These are phyloP conservation scores for Anorthoa munda DNA, from an alignment of 2,888 invertebrate species.

Conservation along the genomic window DNA sequence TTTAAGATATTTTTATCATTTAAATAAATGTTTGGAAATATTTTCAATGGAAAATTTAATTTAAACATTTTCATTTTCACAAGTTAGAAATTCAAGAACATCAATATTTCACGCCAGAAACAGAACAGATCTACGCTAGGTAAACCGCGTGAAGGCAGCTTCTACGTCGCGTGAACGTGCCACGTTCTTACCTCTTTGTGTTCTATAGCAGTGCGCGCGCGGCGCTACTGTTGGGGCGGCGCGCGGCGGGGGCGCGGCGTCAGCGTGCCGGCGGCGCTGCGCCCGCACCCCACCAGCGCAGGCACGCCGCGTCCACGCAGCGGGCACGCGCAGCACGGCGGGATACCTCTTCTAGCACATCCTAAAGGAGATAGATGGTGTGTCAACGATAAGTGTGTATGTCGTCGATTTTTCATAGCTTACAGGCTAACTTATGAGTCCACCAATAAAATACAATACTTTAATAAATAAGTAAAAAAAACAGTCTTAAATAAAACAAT, in stretches of 20 bases:
- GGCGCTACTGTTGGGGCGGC: constrained; percentile 69
- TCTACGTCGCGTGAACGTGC: not conserved
- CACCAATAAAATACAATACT: too few species aligned
- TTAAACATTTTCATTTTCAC: too few species aligned
- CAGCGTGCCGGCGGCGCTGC: constrained; percentile 78
- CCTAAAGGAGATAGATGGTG: constrained; percentile 88
- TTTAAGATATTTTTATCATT: too few species aligned
- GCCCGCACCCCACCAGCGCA: constrained; percentile 94
- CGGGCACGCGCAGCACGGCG: constrained; percentile 96
- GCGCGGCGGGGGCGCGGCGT: constrained; percentile 74
- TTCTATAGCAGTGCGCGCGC: constrained; percentile 73
- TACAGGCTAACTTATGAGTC: not conserved
- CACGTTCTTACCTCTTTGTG: constrained; percentile 10
- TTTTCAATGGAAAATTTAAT: too few species aligned
- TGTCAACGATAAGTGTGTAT: not conserved
- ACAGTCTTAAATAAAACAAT: too few species aligned
- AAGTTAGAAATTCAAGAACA: too few species aligned
- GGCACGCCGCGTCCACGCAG: constrained; percentile 96
- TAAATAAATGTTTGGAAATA: too few species aligned
- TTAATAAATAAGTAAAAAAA: not conserved
- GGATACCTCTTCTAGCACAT: constrained; percentile 97
- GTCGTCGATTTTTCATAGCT: not conserved
- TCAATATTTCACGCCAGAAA: too few species aligned
- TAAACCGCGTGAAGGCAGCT: not conserved
- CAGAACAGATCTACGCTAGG: too few species aligned